Evolutionary conservation across 2,888 invertebrate species (phyloP).

Genomic region (Trichogramma dendrolimi): DNA sequence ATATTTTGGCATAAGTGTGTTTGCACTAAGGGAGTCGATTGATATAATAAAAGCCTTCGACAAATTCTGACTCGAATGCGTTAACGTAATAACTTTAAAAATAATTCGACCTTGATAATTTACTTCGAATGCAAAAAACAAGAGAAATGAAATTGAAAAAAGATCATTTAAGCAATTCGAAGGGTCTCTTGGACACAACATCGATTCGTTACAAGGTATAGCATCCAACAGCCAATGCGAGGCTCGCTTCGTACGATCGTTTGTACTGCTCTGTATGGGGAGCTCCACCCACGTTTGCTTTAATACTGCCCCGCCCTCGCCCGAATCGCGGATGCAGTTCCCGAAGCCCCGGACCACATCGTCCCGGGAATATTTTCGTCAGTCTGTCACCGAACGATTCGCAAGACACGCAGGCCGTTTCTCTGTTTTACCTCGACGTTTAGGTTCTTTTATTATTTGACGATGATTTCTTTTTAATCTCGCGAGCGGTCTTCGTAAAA

Average conservation of each 20-base stretch:
- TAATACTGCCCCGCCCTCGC: conserved; percentile 43
- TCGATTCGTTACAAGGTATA: no score
- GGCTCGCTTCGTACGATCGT: no score
- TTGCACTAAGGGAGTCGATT: not conserved
- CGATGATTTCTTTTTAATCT: not conserved
- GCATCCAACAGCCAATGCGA: no score
- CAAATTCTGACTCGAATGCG: not conserved
- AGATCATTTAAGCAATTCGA: no score
- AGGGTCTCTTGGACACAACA: no score
- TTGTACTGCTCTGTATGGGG: not conserved
- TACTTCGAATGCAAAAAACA: no score
- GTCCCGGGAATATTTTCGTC: not conserved
- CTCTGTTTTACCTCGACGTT: no score
- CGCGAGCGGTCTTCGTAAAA: not conserved
- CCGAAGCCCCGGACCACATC: not conserved
- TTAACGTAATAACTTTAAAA: no score
- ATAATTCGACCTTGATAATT: no score
- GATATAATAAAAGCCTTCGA: not conserved
- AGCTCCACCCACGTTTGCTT: conserved; percentile 44
- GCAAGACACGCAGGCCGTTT: no score
- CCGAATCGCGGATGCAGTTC: conserved; percentile 35
- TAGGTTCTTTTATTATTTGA: not conserved
- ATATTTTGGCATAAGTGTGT: not conserved
- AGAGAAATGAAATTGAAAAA: no score
- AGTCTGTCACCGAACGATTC: not conserved